Percentiles rank a stretch among this genome's conserved stretches.
phyloP scores from a whole-genome alignment of 2,797 vertebrate genomes.

The Pelochelys cantorii region DNA sequence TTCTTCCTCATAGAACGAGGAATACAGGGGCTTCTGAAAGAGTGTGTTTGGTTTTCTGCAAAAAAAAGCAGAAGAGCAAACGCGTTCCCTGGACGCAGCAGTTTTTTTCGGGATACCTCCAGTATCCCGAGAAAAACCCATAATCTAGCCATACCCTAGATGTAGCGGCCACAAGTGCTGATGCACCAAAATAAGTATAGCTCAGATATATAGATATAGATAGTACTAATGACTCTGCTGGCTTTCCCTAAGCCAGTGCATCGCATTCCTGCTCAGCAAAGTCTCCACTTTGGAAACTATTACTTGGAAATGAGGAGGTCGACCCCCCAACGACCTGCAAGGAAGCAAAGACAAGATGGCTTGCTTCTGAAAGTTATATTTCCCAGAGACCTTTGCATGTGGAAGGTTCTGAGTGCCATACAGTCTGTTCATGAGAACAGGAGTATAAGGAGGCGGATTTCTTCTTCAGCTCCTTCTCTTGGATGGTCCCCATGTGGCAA shows the following conservation, averaged over 20 bases:
- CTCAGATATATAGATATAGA: not conserved
- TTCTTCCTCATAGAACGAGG: no score
- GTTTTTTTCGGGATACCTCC: no score
- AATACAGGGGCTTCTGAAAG: no score
- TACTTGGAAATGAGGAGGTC: not conserved
- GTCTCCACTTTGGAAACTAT: not conserved
- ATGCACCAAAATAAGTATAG: not conserved
- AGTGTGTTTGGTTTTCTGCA: no score
- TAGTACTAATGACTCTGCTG: constrained; percentile 10
- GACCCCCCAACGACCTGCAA: not conserved
- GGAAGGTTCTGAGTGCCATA: not conserved
- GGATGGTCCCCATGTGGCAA: not conserved
- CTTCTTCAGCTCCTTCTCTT: constrained; percentile 3
- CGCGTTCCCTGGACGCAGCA: no score
- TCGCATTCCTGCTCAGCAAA: constrained; percentile 13
- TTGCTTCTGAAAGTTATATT: not conserved
- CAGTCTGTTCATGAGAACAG: not conserved
- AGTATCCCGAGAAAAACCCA: no score
- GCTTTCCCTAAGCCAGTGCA: constrained; percentile 31
- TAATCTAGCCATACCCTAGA: no score
- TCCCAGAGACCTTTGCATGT: constrained; percentile 1
- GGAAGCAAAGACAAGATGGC: not conserved
- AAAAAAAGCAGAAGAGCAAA: no score
- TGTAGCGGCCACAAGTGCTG: not conserved
- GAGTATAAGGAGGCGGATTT: not conserved